Evolutionary conservation across 2,113 vertebrate genomes (phyloP).

Genomic region (Ceyx margarethae): DNA sequence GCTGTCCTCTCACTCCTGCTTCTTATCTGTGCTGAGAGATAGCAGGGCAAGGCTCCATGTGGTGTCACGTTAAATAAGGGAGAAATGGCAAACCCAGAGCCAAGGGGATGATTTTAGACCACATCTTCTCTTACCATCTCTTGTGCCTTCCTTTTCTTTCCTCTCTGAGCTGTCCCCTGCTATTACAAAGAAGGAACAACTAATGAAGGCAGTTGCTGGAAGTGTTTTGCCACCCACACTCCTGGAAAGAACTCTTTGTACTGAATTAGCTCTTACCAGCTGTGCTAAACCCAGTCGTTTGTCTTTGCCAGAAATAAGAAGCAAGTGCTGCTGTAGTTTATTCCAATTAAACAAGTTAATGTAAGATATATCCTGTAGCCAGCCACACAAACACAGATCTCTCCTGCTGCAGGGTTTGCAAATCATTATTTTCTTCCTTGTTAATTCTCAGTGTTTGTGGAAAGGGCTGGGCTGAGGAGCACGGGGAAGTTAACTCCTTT

Average conservation of each 20-base stretch:
- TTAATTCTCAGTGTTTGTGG: constrained; percentile 9
- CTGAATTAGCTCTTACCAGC: constrained; percentile 52
- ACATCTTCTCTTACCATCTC: neutral
- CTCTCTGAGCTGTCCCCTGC: neutral
- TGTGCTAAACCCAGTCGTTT: constrained; percentile 40
- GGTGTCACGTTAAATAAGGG: neutral
- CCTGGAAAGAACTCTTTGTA: constrained; percentile 39
- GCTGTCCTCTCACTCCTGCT: neutral
- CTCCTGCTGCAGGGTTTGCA: constrained; percentile 22
- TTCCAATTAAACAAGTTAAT: constrained; percentile 36
- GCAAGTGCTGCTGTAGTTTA: constrained; percentile 19
- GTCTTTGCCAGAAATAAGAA: neutral
- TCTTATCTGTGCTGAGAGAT: neutral
- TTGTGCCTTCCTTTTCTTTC: neutral
- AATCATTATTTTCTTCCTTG: constrained; percentile 2
- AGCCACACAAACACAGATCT: neutral
- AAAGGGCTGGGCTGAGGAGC: neutral
- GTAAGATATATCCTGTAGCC: neutral
- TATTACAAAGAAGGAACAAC: constrained; percentile 13
- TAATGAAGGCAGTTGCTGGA: constrained; percentile 60
- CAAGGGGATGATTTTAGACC: neutral
- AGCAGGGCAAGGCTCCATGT: neutral
- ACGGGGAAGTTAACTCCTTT: neutral
- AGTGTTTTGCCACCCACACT: constrained; percentile 51
- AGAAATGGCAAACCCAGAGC: constrained; percentile 8